Base-by-base conservation (phyloP, 2,888 invertebrate species). In the Lagria hirta region DNA sequence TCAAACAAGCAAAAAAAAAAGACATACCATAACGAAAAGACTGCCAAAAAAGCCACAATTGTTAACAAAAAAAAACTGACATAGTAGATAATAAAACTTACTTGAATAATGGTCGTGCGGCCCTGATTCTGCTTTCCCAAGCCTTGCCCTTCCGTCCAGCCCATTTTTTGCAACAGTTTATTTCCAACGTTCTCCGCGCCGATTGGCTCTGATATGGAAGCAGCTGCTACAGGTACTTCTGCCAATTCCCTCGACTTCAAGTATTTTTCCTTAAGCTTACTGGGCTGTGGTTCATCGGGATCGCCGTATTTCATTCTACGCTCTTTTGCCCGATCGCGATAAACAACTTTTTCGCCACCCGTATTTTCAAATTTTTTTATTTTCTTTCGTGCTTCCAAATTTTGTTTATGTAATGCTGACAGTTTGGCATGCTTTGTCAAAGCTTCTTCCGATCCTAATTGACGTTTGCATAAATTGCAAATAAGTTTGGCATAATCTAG, bases 91-190 rank as follows among this genome's bases (percentile, higher is more conserved):
- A 32, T 28, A 27, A 7, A 24, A n/a, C 10, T 20, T 47, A 88
- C 90, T 77, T 94, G 90, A 51, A 97, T 91, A 29, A 96, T 96
- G 36, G 88, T 89, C 13, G 92, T 90, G 59, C 93, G 77, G 7
- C 94, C 97, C 72, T 98, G 97, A 66, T 93, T 93, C 36, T 83
- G 80, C 68, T 89, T 90, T 0, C 99, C 98, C 12, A 99, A 75
- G 0, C 99, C 99, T 75, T 91, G 86, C 0, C 99, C 99, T 67
- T 94, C 94, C 3, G 88, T 88, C 99, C 99, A 99, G 3, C 99
- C 99, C 99, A 99, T 99, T 73, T 94, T 95, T 71, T 98, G 95
- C 51, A 99, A 71, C 70, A 99, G 77, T 65, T 92, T 88, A 66
- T 89, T 97, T 4, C 98, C 99, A 44, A 97, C 90, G 59, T 96